Evolutionary conservation across 2,113 vertebrate species (phyloP).

Genomic region (Plecotus auritus): DNA sequence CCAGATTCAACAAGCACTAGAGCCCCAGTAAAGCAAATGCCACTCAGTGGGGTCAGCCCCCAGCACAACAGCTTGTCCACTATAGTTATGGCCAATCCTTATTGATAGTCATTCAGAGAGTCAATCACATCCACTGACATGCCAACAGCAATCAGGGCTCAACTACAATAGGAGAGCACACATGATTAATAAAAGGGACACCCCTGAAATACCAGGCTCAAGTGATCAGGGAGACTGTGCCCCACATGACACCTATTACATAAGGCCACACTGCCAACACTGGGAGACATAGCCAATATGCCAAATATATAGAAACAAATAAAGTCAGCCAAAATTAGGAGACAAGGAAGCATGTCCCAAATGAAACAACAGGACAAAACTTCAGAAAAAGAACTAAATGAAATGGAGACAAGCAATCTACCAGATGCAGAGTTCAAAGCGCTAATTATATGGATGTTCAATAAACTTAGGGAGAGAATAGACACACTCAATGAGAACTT

Average conservation of each 20-base stretch:
- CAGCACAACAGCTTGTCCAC: background rate
- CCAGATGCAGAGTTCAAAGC: background rate
- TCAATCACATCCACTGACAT: background rate
- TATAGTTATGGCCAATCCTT: background rate
- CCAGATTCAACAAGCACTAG: background rate
- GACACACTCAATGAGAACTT: background rate
- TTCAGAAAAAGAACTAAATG: background rate
- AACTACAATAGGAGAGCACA: background rate
- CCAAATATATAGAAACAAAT: background rate
- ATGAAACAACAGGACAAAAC: background rate
- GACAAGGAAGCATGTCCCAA: background rate
- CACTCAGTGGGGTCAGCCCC: background rate
- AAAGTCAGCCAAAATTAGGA: background rate
- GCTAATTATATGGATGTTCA: background rate
- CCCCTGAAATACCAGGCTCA: background rate
- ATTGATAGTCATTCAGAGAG: background rate
- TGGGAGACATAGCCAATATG: background rate
- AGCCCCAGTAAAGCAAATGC: too few species aligned
- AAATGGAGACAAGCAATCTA: background rate
- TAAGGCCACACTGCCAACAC: background rate
- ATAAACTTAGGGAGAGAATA: background rate
- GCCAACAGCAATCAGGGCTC: background rate
- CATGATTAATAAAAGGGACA: background rate
- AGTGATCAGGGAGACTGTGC: background rate
- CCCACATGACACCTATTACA: background rate